These are phyloP conservation scores for Malacosoma neustria DNA, from an alignment of 2,888 invertebrate genomes.

Conservation along the genomic window DNA sequence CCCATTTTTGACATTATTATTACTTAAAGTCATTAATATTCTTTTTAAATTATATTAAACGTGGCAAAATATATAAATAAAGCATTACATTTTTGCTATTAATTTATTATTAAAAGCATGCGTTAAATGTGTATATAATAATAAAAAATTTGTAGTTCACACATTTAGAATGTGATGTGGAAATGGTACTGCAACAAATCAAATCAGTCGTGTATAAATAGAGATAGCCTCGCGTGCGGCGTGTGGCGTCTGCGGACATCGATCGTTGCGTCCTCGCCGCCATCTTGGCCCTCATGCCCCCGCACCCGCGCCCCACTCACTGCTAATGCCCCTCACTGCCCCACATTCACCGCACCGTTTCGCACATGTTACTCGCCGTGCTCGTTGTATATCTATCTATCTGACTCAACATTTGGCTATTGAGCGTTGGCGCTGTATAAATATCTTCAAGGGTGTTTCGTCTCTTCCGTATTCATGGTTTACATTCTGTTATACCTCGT, in stretches of 20 bases:
- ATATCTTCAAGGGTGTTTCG: constrained; percentile 32
- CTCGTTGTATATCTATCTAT: constrained; percentile 20
- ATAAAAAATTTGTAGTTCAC: background rate
- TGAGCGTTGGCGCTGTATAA: constrained; percentile 18
- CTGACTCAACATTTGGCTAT: constrained; percentile 20
- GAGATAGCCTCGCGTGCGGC: constrained; percentile 62
- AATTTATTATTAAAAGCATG: too few species aligned
- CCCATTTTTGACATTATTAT: too few species aligned
- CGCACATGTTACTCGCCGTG: constrained; percentile 42
- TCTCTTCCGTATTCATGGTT: constrained; percentile 19
- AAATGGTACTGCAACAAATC: constrained; percentile 44
- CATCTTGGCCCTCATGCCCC: constrained; percentile 72
- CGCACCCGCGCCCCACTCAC: constrained; percentile 52
- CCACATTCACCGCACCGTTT: constrained; percentile 69
- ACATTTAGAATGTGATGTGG: constrained; percentile 26
- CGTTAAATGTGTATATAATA: too few species aligned
- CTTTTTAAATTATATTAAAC: too few species aligned
- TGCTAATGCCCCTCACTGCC: constrained; percentile 60
- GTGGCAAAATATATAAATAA: too few species aligned
- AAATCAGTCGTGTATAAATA: constrained; percentile 50
- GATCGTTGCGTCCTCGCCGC: constrained; percentile 72
- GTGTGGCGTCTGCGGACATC: constrained; percentile 69
- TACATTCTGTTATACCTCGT: constrained; percentile 1
- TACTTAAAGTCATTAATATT: too few species aligned
- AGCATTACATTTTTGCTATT: too few species aligned